These are phyloP conservation scores for Nibea albiflora DNA, from an alignment of 2,113 vertebrate species.

Conservation along the genomic window DNA sequence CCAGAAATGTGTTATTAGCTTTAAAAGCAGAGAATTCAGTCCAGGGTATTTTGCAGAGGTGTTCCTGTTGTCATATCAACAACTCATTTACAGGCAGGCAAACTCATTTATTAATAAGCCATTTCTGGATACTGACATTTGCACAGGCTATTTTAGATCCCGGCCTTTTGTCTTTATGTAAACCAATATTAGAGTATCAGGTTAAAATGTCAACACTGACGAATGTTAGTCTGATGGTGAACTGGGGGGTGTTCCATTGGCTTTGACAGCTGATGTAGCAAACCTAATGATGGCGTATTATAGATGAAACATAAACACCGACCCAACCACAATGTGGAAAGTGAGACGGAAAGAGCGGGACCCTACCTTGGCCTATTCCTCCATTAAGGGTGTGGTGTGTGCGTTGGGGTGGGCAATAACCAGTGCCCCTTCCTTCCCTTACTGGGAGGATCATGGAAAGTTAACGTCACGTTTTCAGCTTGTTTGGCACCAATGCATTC, in stretches of 20 bases:
- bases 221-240: constrained; percentile 11
- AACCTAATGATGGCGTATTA: constrained; percentile 1
- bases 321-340: constrained; percentile 59
- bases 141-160: background rate
- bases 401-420: constrained; percentile 50
- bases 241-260: background rate
- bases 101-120: background rate
- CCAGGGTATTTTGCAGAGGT: background rate
- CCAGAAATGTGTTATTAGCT: background rate
- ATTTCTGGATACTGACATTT: background rate
- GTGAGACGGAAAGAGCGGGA: constrained; percentile 55
- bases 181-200: background rate
- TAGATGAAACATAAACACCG: constrained; percentile 62
- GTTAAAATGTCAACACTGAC: background rate
- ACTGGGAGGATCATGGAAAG: constrained; percentile 78
- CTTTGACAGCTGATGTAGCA: constrained; percentile 16
- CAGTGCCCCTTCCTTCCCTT: constrained; percentile 77
- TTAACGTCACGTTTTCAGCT: constrained; percentile 32
- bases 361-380: constrained; percentile 64
- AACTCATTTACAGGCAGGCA: background rate
- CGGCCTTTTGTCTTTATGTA: too few species aligned
- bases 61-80: background rate
- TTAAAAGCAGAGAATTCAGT: background rate
- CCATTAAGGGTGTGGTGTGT: constrained; percentile 66
- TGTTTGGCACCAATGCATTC: constrained; percentile 35